Base-by-base conservation (phyloP, 2,113 vertebrate species). In the Fulmarus glacialis region DNA sequence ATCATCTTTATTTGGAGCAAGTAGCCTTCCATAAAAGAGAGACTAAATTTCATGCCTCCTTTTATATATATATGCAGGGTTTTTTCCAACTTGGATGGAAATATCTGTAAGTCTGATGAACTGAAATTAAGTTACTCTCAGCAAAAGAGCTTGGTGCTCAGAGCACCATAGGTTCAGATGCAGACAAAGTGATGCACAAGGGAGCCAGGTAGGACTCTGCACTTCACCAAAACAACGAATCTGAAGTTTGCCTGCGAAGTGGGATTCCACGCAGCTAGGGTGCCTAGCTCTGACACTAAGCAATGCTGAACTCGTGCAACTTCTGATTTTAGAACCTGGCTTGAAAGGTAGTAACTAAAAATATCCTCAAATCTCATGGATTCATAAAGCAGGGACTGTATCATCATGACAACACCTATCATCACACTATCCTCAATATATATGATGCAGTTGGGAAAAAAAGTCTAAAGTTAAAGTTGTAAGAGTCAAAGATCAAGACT, bases 401-500 rank as follows among this genome's bases (percentile, higher is more conserved):
- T 6, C 60, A 22, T 18, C 32, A 6, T 2, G 45, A 18, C 34
- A 64, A 6, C 43, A 20, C 9, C 30, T 15, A 53, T 4, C 62
- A 38, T 4, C 52, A 9, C 32, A 2, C 16, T 20, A 12, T 2
- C 55, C 64, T 43, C 58, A 23, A 50, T 3, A 19, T 3, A 14
- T 4, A 15, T 2, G 18, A 63, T 6, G 27, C 55, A 43, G 15
- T 2, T 60, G 52, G 47, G 55, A 3, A 55, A 60, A 26, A 26
- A 24, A 18, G 2, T 8, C 34, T 22, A 0, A 42, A 38, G 6
- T 11, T 11, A 3, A 45, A 45, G 4, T 6, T 13, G 0, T 4
- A 50, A 26, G 30, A 62, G 55, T 26, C 59, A 34, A 45, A 87
- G 30, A 56, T 20, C 17, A 75, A 85, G 30, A 45, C 43, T 34